A percentile compares a stretch with the other conserved stretches of the same genome.
Conservation (phyloP, 1,140 invertebrate genomes). For the Camponotus vicinus region DNA sequence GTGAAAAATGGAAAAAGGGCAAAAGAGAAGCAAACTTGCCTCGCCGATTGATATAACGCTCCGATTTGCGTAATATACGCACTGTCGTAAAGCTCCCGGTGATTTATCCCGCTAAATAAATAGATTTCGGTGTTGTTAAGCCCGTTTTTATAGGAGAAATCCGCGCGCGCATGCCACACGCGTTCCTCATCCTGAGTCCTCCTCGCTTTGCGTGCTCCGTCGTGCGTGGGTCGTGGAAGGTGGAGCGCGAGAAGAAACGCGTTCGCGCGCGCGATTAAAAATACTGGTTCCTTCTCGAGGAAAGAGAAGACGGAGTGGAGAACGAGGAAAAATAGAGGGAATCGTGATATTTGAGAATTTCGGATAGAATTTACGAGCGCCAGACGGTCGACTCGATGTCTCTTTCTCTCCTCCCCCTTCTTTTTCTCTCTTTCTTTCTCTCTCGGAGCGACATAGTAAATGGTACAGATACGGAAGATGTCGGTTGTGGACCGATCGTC, state of each 20-base stretch:
- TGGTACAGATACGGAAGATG: conserved; percentile 46
- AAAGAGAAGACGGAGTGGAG: neutral
- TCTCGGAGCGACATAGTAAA: conserved; percentile 37
- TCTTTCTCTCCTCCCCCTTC: neutral
- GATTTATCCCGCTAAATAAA: conserved; percentile 74
- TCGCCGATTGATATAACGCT: conserved; percentile 73
- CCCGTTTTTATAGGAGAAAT: conserved; percentile 62
- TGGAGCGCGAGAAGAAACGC: conserved; percentile 52
- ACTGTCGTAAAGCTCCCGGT: conserved; percentile 67
- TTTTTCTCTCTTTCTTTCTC: neutral
- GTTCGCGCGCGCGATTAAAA: conserved; percentile 66
- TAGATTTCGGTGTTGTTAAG: conserved; percentile 74
- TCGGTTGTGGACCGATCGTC: conserved; percentile 18
- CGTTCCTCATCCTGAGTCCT: conserved; percentile 35
- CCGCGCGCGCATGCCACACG: conserved; percentile 2
- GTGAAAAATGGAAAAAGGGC: conserved; percentile 10
- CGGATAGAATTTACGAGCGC: conserved; percentile 68
- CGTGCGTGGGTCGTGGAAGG: conserved; percentile 61
- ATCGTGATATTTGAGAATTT: conserved; percentile 75
- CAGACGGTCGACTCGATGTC: conserved; percentile 62
- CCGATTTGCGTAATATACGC: conserved; percentile 74
- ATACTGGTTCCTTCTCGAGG: conserved; percentile 62
- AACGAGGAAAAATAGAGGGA: conserved; percentile 13
- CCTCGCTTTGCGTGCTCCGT: conserved; percentile 32
- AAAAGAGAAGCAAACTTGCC: conserved; percentile 14